Evolutionary conservation across 23 tunicate genomes (phyloP), one percentile per base, ranked within the genome.

Genomic region (Halocynthia aurantium): DNA sequence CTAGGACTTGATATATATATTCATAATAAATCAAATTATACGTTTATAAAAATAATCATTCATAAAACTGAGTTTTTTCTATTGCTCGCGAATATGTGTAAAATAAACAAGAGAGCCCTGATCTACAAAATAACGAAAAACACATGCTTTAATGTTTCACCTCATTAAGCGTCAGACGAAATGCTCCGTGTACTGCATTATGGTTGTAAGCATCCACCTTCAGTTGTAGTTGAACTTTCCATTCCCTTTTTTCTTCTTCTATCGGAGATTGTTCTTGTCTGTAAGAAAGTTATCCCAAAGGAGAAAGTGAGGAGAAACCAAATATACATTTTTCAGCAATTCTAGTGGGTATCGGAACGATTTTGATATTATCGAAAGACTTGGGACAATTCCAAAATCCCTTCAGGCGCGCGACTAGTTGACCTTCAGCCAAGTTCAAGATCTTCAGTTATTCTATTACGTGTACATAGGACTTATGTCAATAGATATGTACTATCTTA

Each of bases 151-250:
- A 31, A 4, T 54, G 17, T 7, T 6, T 70, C 71, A 85, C 89
- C 78, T 78, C 82, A 15, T 58, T 12, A 6, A 85, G 61, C 51
- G 80, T 78, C 7, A 85, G 80, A 6, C 75, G 61, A 40, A 85
- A 78, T 20, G 89, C 83, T 49, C 89, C 89, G 8, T 72, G 53
- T 72, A 78, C 55, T 51, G 79, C 71, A 31, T 83, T 51, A 57
- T 71, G 21, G 80, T 85, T 85, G 31, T 62, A 85, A 9, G 68
- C 66, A 8, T 85, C 81, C 2, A 85, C 63, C 55, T 85, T 85
- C 7, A 66, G 51, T 7, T 63, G 66, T 21, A 85, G 74, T 54
- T 70, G 89, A 7, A 8, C 56, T 62, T 76, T 71, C 15, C 80
- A 51, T 71, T 85, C 89, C 10, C 53, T 51, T 12, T 58, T 51